A percentile compares a stretch with the other conserved stretches of the same genome.
These are phyloP conservation scores for Salticus scenicus DNA, from an alignment of 2,888 invertebrate genomes.

Conservation along the genomic window DNA sequence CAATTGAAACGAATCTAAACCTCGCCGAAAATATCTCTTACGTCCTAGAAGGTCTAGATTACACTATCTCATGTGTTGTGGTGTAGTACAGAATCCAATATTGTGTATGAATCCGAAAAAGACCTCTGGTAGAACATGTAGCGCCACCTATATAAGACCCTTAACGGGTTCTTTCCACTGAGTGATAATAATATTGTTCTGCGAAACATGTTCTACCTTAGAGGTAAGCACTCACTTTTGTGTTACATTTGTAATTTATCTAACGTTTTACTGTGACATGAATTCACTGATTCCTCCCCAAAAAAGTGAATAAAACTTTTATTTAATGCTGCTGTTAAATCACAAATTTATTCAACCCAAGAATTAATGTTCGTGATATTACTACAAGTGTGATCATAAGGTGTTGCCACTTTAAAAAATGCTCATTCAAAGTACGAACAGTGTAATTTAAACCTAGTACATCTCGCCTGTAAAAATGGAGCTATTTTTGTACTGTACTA, in stretches of 20 bases:
- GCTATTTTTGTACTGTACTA: constrained; percentile 70
- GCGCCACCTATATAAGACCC: constrained; percentile 11
- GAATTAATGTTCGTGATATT: background rate
- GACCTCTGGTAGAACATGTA: background rate
- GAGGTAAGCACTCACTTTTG: background rate
- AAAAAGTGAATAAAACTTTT: no score
- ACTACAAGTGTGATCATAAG: background rate
- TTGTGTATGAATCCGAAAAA: background rate
- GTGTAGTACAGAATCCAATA: background rate
- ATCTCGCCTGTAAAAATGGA: constrained; percentile 41
- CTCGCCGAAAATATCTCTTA: constrained; percentile 19
- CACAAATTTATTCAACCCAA: background rate
- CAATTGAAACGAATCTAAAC: constrained; percentile 29
- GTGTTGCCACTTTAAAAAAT: background rate
- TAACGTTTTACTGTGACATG: background rate
- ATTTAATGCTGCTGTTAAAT: no score
- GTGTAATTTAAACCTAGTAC: background rate
- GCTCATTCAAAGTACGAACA: constrained; percentile 59
- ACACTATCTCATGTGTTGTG: background rate
- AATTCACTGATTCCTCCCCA: background rate
- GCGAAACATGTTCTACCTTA: background rate
- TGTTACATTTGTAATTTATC: background rate
- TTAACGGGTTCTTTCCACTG: background rate
- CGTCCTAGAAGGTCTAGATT: constrained; percentile 23
- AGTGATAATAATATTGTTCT: constrained; percentile 29